A percentile compares a stretch with the other conserved stretches of the same genome.
Evolutionary conservation across 1,140 invertebrate species (phyloP).

Genomic region (Zaprionus tsacasi): DNA sequence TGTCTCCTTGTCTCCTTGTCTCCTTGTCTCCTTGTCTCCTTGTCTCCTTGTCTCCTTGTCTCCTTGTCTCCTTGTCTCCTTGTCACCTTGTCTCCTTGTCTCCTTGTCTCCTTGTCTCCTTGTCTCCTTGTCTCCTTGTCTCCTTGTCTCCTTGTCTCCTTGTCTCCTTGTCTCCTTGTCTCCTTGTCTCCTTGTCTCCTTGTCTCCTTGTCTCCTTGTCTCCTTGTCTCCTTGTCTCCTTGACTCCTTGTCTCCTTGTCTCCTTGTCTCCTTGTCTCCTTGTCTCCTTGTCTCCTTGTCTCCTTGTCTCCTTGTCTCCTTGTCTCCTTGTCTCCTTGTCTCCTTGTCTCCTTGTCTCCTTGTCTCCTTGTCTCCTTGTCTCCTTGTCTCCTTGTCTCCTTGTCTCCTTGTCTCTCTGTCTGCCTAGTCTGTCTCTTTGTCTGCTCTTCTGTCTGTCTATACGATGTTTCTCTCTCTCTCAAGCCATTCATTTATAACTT

Average conservation of each 20-base stretch:
- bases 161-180: neutral
- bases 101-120: neutral
- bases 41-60: constrained; percentile 56
- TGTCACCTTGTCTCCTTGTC: too few relatives aligned
- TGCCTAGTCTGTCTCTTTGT: neutral
- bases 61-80: neutral
- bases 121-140: neutral
- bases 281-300: neutral
- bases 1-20: too few relatives aligned
- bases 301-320: neutral
- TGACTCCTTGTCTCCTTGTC: neutral
- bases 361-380: constrained; percentile 56
- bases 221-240: neutral
- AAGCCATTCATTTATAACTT: constrained; percentile 35
- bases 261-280: neutral
- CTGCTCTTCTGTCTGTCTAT: too few relatives aligned
- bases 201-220: neutral
- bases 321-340: too few relatives aligned
- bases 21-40: neutral
- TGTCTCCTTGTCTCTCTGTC: too few relatives aligned
- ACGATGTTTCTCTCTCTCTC: neutral
- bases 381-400: neutral
- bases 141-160: neutral
- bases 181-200: neutral
- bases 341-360: neutral